phyloP scores from a whole-genome alignment of 1,140 invertebrate species.

The Leptinotarsa undecemlineata region DNA sequence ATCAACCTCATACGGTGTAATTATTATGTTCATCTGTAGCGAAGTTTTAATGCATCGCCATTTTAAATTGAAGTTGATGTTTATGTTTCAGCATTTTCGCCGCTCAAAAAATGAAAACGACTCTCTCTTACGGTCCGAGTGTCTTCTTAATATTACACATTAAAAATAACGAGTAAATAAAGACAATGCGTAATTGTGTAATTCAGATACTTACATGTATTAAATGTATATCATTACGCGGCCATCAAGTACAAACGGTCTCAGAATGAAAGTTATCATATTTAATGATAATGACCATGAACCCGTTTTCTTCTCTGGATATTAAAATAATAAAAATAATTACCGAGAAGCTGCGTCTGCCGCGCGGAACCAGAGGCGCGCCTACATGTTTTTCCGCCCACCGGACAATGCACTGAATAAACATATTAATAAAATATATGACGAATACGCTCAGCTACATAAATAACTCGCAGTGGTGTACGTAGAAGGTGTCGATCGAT shows the following conservation, averaged over 20 bases:
- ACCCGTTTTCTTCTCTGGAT: slow-evolving; percentile 54
- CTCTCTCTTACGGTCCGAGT: background rate
- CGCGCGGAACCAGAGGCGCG: slow-evolving; percentile 43
- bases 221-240: slow-evolving; percentile 55
- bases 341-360: slow-evolving; percentile 48
- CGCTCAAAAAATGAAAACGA: slow-evolving; percentile 14
- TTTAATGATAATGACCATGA: slow-evolving; percentile 56
- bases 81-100: slow-evolving; percentile 20
- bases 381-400: slow-evolving; percentile 18
- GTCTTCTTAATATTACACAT: slow-evolving; percentile 23
- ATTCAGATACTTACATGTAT: slow-evolving; percentile 52
- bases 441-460: background rate
- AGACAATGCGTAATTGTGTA: slow-evolving; percentile 30
- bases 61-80: background rate
- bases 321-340: slow-evolving; percentile 57
- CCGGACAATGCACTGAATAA: background rate
- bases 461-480: background rate
- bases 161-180: slow-evolving; percentile 30
- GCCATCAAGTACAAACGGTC: slow-evolving; percentile 52
- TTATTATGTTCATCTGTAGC: too few relatives aligned
- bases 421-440: background rate
- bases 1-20: too few relatives aligned
- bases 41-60: too few relatives aligned
- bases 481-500: too few relatives aligned
- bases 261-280: slow-evolving; percentile 55